Percentiles rank a stretch among this genome's conserved stretches.
Evolutionary conservation across 1,140 invertebrate species (phyloP).

Genomic region (Sycophaga agraensis): DNA sequence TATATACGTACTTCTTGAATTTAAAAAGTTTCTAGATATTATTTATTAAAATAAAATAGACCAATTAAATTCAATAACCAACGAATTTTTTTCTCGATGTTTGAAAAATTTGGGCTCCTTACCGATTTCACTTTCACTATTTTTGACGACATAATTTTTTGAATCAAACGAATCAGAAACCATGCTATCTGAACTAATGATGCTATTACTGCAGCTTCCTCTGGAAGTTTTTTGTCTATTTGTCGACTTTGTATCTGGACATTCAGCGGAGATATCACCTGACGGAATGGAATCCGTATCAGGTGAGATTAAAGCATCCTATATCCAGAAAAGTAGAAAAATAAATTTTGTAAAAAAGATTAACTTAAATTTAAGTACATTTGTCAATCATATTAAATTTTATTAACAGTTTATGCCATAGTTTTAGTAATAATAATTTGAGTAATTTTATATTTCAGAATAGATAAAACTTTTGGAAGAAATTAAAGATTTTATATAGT

Average conservation of each 20-base stretch:
- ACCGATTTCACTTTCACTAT: conserved; percentile 55
- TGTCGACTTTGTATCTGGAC: conserved; percentile 32
- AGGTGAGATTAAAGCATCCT: conserved; percentile 51
- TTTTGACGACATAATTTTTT: conserved; percentile 43
- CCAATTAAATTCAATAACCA: too few relatives aligned
- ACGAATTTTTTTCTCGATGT: too few relatives aligned
- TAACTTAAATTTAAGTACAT: too few relatives aligned
- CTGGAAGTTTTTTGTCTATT: conserved; percentile 21
- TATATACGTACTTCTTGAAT: too few relatives aligned
- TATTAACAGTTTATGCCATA: too few relatives aligned
- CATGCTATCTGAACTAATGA: conserved; percentile 47
- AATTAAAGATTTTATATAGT: too few relatives aligned
- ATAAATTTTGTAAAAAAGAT: too few relatives aligned
- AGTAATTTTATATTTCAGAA: neutral
- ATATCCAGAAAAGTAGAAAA: neutral
- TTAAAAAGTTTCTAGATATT: neutral
- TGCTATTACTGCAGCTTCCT: conserved; percentile 48
- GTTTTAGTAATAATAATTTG: neutral
- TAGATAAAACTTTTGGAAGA: too few relatives aligned
- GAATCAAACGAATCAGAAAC: conserved; percentile 47
- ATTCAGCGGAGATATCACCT: conserved; percentile 37
- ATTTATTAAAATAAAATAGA: too few relatives aligned
- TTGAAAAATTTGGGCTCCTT: too few relatives aligned
- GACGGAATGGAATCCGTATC: conserved; percentile 47
- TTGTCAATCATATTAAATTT: too few relatives aligned